Evolutionary conservation across 2,113 vertebrate genomes (phyloP).

Genomic region (Nerophis lumbriciformis): DNA sequence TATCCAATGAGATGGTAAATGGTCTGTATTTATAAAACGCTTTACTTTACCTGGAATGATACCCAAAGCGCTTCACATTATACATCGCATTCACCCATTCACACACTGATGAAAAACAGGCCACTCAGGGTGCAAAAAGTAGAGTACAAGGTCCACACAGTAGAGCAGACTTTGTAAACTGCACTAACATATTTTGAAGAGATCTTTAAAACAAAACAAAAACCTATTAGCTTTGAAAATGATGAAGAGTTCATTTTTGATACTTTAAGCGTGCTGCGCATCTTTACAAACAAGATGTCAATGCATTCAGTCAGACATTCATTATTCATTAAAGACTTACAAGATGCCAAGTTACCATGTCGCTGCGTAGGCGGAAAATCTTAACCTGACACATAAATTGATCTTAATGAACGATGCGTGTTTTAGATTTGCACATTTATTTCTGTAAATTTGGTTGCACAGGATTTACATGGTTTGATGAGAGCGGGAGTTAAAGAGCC

Average conservation of each 20-base stretch:
- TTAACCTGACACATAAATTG: constrained; percentile 16
- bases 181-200: too few relatives aligned
- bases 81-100: too few relatives aligned
- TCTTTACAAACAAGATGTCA: constrained; percentile 7
- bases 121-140: too few relatives aligned
- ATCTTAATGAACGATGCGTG: constrained; percentile 2
- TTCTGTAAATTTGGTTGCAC: constrained; percentile 3
- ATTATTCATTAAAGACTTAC: constrained; percentile 31
- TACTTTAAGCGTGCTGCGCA: neutral
- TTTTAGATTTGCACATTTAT: constrained; percentile 3
- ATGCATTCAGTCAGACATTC: constrained; percentile 16
- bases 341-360: constrained; percentile 11
- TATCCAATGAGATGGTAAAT: too few relatives aligned
- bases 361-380: constrained; percentile 10
- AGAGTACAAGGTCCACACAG: too few relatives aligned
- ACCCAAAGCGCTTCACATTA: too few relatives aligned
- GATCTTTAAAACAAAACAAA: neutral
- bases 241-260: neutral
- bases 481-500: neutral
- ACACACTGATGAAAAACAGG: too few relatives aligned
- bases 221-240: neutral
- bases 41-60: too few relatives aligned
- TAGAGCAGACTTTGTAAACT: too few relatives aligned
- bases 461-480: neutral
- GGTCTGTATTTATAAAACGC: too few relatives aligned